Evolutionary conservation across 2,113 vertebrate genomes (phyloP).

Genomic region (Archilochus colubris): DNA sequence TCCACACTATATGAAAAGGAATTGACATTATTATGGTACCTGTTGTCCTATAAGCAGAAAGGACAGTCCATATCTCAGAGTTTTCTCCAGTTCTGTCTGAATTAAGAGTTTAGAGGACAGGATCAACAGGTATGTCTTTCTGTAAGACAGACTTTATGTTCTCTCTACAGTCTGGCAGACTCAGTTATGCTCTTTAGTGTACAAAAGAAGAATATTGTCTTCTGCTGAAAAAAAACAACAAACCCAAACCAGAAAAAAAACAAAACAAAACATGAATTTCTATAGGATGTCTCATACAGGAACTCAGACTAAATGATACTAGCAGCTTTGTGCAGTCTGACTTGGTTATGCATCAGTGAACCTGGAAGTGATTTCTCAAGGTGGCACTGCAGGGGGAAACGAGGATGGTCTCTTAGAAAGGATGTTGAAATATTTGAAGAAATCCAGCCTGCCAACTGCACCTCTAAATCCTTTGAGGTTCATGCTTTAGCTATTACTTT

Average conservation of each 20-base stretch:
- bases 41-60: neutral
- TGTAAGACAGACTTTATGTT: neutral
- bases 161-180: neutral
- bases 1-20: neutral
- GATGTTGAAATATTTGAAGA: neutral
- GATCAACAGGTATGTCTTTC: neutral
- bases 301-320: neutral
- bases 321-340: neutral
- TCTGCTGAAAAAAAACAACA: neutral
- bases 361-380: neutral
- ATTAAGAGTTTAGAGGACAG: neutral
- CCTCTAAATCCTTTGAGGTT: neutral
- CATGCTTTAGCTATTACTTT: neutral
- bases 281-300: neutral
- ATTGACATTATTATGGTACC: neutral
- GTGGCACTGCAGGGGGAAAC: neutral
- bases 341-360: neutral
- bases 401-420: neutral
- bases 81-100: neutral
- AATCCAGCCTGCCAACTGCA: neutral
- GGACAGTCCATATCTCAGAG: neutral
- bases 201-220: neutral
- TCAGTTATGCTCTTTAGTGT: neutral
- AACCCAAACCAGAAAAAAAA: neutral
- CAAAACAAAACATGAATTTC: neutral